Conservation (phyloP, 1,140 invertebrate genomes). For the Steinernema feltiae region DNA sequence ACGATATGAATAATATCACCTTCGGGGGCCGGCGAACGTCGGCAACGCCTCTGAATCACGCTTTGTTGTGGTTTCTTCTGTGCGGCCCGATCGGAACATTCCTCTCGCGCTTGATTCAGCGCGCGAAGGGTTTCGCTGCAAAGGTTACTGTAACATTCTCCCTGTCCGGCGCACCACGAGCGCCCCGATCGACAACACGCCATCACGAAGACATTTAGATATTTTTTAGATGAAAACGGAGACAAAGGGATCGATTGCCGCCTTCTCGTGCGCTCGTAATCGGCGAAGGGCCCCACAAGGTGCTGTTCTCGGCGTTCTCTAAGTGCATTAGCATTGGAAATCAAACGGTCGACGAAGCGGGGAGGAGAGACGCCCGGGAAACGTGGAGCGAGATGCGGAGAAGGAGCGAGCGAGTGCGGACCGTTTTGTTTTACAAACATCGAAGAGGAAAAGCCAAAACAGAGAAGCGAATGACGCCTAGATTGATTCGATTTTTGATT, state of each 20-base stretch:
- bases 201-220: background rate
- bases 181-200: too few species aligned
- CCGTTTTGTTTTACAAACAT: background rate
- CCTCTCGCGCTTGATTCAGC: conserved; percentile 4
- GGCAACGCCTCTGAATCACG: conserved; percentile 12
- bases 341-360: background rate
- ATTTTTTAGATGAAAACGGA: background rate
- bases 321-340: conserved; percentile 9
- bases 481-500: too few species aligned
- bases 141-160: conserved; percentile 9
- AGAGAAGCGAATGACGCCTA: too few species aligned
- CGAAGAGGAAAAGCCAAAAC: background rate
- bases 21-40: background rate
- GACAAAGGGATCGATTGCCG: background rate
- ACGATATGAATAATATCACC: conserved; percentile 5
- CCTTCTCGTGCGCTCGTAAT: background rate
- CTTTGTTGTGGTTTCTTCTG: background rate
- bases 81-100: background rate
- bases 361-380: background rate
- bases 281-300: background rate
- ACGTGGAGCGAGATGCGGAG: background rate
- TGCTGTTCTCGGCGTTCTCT: background rate
- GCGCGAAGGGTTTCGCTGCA: background rate
- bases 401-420: background rate
- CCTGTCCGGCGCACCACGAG: background rate